Conservation (phyloP, 1,140 invertebrate genomes). For the Drosophila fuyamai region DNA sequence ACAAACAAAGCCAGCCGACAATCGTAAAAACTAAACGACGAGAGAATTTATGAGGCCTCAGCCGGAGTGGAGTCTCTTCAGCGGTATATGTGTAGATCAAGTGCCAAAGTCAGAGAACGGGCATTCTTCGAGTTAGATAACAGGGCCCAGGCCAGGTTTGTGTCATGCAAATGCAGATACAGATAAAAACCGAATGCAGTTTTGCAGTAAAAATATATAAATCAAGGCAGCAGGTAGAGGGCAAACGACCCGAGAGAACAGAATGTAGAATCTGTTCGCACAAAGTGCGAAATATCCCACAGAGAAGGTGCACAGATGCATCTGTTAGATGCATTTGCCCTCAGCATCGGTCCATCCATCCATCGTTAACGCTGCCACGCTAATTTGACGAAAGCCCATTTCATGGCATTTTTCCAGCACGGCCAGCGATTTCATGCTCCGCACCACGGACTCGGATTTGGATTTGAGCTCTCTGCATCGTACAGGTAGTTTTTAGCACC, state of each 20-base stretch:
- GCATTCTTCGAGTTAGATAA: constrained; percentile 74
- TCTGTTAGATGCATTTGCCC: constrained; percentile 35
- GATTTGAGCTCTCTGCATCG: constrained; percentile 33
- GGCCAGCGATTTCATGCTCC: constrained; percentile 62
- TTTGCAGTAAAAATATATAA: constrained; percentile 55
- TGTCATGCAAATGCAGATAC: constrained; percentile 65
- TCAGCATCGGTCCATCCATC: constrained; percentile 25
- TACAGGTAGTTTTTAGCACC: constrained; percentile 80
- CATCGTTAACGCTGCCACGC: constrained; percentile 78
- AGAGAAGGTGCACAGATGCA: constrained; percentile 52
- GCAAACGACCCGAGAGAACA: constrained; percentile 36
- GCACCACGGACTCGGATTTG: constrained; percentile 23
- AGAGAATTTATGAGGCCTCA: constrained; percentile 74
- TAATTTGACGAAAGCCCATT: constrained; percentile 82
- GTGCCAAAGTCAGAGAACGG: constrained; percentile 67
- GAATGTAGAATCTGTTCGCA: constrained; percentile 30
- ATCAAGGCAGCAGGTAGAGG: constrained; percentile 47
- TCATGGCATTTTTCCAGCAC: constrained; percentile 75
- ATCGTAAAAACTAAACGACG: constrained; percentile 81
- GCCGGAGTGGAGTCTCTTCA: constrained; percentile 11
- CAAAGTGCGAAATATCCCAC: constrained; percentile 81
- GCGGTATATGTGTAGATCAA: constrained; percentile 60
- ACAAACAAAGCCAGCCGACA: constrained; percentile 78
- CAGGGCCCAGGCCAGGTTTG: constrained; percentile 52
- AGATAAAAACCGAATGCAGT: constrained; percentile 56